Evolutionary conservation across 2,797 vertebrate species (phyloP).

Genomic region (Lophius americanus): DNA sequence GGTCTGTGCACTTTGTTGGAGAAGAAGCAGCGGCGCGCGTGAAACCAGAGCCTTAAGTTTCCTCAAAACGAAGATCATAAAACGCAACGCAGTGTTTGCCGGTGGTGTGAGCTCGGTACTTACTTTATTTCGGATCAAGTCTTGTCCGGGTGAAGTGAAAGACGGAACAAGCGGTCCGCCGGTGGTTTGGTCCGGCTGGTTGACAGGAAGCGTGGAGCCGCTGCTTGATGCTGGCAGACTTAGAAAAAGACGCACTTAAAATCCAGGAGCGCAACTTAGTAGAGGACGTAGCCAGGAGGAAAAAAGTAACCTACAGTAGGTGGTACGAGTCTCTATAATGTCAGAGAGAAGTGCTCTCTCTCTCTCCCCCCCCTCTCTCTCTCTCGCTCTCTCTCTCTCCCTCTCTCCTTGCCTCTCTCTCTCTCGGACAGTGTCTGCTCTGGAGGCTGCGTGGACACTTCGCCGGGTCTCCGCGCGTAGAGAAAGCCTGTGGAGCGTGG

Average conservation of each 20-base stretch:
- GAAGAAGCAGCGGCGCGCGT: slow-evolving; percentile 53
- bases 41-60: slow-evolving; percentile 66
- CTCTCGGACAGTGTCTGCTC: slow-evolving; percentile 48
- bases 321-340: slow-evolving; percentile 73
- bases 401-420: slow-evolving; percentile 30
- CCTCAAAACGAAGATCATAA: slow-evolving; percentile 24
- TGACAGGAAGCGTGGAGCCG: slow-evolving; percentile 74
- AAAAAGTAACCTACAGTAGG: slow-evolving; percentile 73
- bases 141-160: slow-evolving; percentile 64
- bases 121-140: slow-evolving; percentile 81
- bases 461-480: slow-evolving; percentile 55
- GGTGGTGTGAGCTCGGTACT: slow-evolving; percentile 65
- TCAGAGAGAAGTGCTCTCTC: slow-evolving; percentile 68
- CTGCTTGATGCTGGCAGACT: slow-evolving; percentile 73
- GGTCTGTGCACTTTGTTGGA: slow-evolving; percentile 63
- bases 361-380: slow-evolving; percentile 37
- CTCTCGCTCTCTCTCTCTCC: slow-evolving; percentile 23
- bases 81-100: slow-evolving; percentile 24
- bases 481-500: slow-evolving; percentile 50
- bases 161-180: slow-evolving; percentile 68
- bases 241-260: slow-evolving; percentile 83
- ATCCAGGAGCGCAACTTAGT: slow-evolving; percentile 84
- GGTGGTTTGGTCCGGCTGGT: slow-evolving; percentile 73
- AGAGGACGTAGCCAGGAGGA: slow-evolving; percentile 66
- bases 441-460: slow-evolving; percentile 44